Evolutionary conservation across 64 coral and sea anemone species (phyloP).

Genomic region (Pocillopora verrucosa): DNA sequence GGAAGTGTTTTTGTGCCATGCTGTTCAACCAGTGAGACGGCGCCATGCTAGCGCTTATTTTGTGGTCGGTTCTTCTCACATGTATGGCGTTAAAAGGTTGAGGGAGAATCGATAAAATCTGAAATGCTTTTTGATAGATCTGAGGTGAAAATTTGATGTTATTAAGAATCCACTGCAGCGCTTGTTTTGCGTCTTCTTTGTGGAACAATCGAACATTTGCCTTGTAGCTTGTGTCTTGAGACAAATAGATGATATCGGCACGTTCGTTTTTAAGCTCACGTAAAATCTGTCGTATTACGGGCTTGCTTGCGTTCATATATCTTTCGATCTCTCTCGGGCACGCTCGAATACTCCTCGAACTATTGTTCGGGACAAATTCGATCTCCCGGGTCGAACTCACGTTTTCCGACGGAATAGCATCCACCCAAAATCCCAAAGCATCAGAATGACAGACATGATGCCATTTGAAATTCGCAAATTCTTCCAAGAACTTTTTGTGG

Average conservation of each 20-base stretch:
- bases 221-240: conserved; percentile 45
- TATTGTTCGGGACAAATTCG: conserved; percentile 18
- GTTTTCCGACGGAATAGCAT: conserved; percentile 18
- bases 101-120: conserved; percentile 24
- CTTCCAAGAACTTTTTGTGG: conserved; percentile 20
- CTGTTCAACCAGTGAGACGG: conserved; percentile 43
- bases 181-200: conserved; percentile 5
- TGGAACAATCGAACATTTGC: conserved; percentile 20
- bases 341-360: conserved; percentile 49
- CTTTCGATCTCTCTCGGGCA: background rate
- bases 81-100: conserved; percentile 46
- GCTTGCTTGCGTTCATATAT: background rate
- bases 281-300: conserved; percentile 34
- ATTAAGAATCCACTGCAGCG: conserved; percentile 40
- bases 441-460: conserved; percentile 35
- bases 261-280: conserved; percentile 15
- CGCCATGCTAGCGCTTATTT: conserved; percentile 28
- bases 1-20: conserved; percentile 3
- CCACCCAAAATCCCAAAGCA: conserved; percentile 54
- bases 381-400: background rate
- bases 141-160: conserved; percentile 11
- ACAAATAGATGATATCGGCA: conserved; percentile 45
- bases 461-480: conserved; percentile 48
- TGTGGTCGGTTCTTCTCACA: conserved; percentile 38
- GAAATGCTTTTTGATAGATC: conserved; percentile 23